Conservation (phyloP, 2,113 vertebrate genomes). For the Mus pahari region DNA sequence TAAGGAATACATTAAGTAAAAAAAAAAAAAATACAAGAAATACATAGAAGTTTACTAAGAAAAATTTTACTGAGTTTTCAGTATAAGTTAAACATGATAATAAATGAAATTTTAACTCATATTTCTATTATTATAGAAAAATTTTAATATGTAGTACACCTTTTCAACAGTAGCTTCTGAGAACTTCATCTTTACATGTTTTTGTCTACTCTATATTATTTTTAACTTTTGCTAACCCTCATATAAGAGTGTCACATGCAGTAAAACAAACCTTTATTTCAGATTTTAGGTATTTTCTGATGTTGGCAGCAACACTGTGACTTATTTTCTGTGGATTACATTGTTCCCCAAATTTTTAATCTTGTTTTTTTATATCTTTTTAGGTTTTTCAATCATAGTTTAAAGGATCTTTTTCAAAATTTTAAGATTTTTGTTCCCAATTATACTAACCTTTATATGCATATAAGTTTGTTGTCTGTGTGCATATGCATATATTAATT, state of each 20-base stretch:
- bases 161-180: conserved; percentile 2
- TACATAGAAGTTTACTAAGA: not conserved
- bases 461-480: no score
- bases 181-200: not conserved
- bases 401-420: not conserved
- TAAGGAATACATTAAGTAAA: not conserved
- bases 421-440: not conserved
- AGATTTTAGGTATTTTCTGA: not conserved
- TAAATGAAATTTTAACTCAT: not conserved
- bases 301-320: not conserved
- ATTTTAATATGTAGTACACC: not conserved
- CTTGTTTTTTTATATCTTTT: not conserved
- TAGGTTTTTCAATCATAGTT: not conserved
- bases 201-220: not conserved
- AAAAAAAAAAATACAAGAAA: not conserved
- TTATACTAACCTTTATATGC: not conserved
- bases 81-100: not conserved
- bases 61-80: not conserved
- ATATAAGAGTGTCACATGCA: not conserved
- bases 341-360: not conserved
- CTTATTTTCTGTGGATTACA: not conserved
- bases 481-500: not conserved
- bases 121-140: not conserved
- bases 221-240: not conserved
- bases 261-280: not conserved